Evolutionary conservation across 2,113 vertebrate species (phyloP).

Genomic region (Glaucomys volans): DNA sequence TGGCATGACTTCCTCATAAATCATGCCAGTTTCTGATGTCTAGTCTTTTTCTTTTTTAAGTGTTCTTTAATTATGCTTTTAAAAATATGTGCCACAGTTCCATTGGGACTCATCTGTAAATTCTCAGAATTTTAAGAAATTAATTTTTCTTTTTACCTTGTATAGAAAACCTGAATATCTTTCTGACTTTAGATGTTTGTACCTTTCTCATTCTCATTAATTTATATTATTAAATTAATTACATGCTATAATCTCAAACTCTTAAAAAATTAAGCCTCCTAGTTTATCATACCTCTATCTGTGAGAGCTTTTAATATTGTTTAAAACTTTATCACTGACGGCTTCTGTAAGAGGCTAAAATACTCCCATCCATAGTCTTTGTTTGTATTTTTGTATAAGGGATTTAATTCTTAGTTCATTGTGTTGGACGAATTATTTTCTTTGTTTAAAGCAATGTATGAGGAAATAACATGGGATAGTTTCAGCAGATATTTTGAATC

Average conservation of each 20-base stretch:
- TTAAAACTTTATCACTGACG: not conserved
- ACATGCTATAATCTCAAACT: not conserved
- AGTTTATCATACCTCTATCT: not conserved
- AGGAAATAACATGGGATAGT: not conserved
- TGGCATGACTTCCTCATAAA: not conserved
- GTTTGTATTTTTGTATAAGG: not conserved
- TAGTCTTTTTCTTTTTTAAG: not conserved
- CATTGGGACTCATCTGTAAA: not conserved
- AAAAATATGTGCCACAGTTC: not conserved
- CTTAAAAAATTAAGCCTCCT: not conserved
- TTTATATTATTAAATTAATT: not conserved
- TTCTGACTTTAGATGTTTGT: not conserved
- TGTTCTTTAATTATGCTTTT: constrained; percentile 46
- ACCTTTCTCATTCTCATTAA: not conserved
- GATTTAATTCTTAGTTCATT: not conserved
- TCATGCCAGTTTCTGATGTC: not conserved
- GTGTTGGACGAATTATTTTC: not conserved
- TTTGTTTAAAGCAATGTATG: not conserved
- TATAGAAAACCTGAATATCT: not conserved
- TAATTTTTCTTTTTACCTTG: not conserved
- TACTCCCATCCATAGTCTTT: not conserved
- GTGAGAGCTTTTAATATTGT: not conserved
- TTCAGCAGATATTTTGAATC: not conserved
- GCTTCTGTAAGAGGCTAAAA: not conserved
- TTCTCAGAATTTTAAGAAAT: constrained; percentile 3